A percentile compares a stretch with the other conserved stretches of the same genome.
These are phyloP conservation scores for Metellina segmentata DNA, from an alignment of 2,888 invertebrate species.

Conservation along the genomic window DNA sequence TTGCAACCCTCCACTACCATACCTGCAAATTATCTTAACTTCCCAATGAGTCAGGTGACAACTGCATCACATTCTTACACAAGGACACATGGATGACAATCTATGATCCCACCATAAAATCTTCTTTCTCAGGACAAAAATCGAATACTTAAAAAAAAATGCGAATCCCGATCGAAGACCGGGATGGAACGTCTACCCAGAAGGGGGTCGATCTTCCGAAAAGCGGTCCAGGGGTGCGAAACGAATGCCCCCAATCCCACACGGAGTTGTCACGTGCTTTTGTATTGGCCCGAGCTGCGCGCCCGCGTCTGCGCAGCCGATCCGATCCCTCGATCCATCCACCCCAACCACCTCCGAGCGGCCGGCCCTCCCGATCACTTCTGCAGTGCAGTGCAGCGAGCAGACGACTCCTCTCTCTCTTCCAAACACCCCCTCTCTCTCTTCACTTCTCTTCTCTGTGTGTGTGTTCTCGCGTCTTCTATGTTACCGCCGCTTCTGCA, in stretches of 20 bases:
- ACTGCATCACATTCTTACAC: too few species aligned
- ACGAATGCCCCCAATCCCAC: slow-evolving; percentile 2
- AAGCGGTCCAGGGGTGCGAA: neutral
- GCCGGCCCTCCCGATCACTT: slow-evolving; percentile 18
- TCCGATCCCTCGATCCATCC: slow-evolving; percentile 10
- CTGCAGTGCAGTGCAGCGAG: slow-evolving; percentile 61
- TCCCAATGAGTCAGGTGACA: too few species aligned
- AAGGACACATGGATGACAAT: too few species aligned
- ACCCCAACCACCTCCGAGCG: slow-evolving; percentile 11
- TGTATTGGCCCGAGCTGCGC: slow-evolving; percentile 60
- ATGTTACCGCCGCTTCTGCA: slow-evolving; percentile 25
- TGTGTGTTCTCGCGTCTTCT: slow-evolving; percentile 44
- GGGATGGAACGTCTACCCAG: neutral
- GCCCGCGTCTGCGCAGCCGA: slow-evolving; percentile 43
- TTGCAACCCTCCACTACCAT: neutral
- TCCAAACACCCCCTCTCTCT: neutral
- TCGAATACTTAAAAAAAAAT: neutral
- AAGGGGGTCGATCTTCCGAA: neutral
- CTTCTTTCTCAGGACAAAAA: neutral
- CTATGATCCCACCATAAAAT: too few species aligned
- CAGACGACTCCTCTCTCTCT: neutral
- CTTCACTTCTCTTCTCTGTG: slow-evolving; percentile 27
- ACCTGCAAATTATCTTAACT: too few species aligned
- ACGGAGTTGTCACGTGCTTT: slow-evolving; percentile 64
- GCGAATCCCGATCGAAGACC: neutral